Conservation (phyloP, 2,797 vertebrate species). For the Saxicola maurus region DNA sequence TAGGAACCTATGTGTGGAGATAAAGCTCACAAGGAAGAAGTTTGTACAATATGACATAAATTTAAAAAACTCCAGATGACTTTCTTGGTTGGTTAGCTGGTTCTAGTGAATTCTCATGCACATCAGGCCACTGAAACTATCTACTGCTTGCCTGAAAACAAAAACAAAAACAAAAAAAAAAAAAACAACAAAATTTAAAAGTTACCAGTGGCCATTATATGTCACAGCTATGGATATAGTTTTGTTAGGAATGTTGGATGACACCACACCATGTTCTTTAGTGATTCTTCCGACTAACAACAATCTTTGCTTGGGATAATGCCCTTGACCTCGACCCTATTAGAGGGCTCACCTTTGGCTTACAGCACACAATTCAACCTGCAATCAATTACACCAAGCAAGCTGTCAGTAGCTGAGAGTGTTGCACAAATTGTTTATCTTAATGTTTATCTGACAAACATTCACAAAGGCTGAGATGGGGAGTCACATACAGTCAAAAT, state of each 20-base stretch:
- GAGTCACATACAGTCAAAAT: neutral
- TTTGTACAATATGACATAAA: neutral
- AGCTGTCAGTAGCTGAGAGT: neutral
- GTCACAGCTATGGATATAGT: neutral
- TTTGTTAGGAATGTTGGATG: neutral
- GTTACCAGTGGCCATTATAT: neutral
- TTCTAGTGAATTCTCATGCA: neutral
- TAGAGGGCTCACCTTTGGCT: neutral
- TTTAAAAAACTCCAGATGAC: neutral
- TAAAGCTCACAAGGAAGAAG: neutral
- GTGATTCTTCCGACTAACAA: neutral
- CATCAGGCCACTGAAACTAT: neutral
- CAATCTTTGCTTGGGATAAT: neutral
- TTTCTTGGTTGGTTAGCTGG: neutral
- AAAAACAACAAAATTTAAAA: neutral
- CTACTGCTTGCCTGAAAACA: neutral
- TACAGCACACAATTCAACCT: neutral
- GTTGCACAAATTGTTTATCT: neutral
- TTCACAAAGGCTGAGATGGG: neutral
- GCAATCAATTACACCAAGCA: neutral
- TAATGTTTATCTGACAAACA: slow-evolving; percentile 20
- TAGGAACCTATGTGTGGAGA: neutral
- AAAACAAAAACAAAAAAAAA: neutral
- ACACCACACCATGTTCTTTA: neutral
- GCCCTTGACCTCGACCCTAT: neutral